phyloP scores from a whole-genome alignment of 1,140 invertebrate genomes.

The Galendromus occidentalis region DNA sequence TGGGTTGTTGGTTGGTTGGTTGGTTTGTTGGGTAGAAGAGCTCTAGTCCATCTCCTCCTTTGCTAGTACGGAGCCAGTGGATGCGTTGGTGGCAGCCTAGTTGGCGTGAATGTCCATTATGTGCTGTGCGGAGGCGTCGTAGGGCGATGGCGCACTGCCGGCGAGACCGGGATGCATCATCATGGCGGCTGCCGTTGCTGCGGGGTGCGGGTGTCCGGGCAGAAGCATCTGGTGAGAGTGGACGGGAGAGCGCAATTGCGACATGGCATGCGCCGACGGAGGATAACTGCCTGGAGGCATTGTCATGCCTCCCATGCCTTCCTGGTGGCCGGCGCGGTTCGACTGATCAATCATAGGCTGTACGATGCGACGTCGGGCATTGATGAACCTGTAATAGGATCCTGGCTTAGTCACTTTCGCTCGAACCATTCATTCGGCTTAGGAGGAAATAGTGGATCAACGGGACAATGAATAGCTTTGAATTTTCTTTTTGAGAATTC shows the following conservation, averaged over 20 bases:
- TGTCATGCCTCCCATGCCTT: neutral
- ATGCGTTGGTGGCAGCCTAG: conserved; percentile 19
- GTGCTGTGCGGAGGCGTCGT: conserved; percentile 30
- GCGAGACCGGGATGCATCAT: conserved; percentile 27
- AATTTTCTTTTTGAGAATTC: too few species aligned
- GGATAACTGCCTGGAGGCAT: conserved; percentile 10
- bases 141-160: conserved; percentile 30
- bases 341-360: conserved; percentile 89
- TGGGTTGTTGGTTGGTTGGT: too few species aligned
- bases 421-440: too few species aligned
- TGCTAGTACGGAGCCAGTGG: too few species aligned
- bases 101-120: conserved; percentile 35
- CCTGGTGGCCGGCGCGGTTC: conserved; percentile 62
- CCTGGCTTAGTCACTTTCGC: too few species aligned
- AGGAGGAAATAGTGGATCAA: too few species aligned
- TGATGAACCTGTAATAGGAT: conserved; percentile 57
- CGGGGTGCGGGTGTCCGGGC: conserved; percentile 32
- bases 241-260: conserved; percentile 31
- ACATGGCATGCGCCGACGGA: conserved; percentile 22
- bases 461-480: too few species aligned
- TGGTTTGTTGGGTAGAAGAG: too few species aligned
- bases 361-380: conserved; percentile 70
- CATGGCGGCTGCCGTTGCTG: conserved; percentile 28
- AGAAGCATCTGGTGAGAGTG: conserved; percentile 34
- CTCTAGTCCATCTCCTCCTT: too few species aligned